Evolutionary conservation across 2,113 vertebrate species (phyloP), one percentile per base, ranked within the genome.

Genomic region (western clawed frog (Xenopus tropicalis)): DNA sequence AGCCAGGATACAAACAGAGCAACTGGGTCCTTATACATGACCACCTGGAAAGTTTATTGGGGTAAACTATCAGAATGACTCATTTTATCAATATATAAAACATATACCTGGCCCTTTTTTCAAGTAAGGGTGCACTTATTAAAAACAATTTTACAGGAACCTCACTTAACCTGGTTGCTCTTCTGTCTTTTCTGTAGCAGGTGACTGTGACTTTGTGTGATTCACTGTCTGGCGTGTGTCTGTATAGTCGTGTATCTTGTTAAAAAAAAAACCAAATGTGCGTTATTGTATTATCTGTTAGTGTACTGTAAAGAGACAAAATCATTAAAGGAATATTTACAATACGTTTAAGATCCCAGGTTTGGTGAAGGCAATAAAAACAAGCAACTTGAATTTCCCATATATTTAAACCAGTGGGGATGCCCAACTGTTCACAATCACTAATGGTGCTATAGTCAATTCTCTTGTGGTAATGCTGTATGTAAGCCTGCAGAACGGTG

Each of bases 301-400:
- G 44, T 42, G 69, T 66, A 68, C 52, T 46, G n/a, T 16, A 54
- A 48, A 42, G 72, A 59, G 66, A 66, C 65, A 52, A 69, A 62
- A 70, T 63, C 73, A 48, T 23, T 64, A 56, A 62, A 21, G 58
- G 20, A 19, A 67, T 68, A 67, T 68, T 54, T 48, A 19, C 43
- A 69, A n/a, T 11, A 14, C 11, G 25, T 44, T 64, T 43, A 20
- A 43, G 11, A 64, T 24, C 22, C 21, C 46, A 17, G 46, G 46
- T 48, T 14, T 9, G 29, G 10, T 37, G 6, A 37, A 37, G 29
- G 29, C 29, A 37, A 37, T 37, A 37, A 37, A 37, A 48, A 48
- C 12, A 14, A 48, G 46, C 13, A 48, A 48, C 14, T 14, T 48
- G 13, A 48, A 48, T 12, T 13, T 48, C 9, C 13, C 16, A 48